Evolutionary conservation across 2,797 vertebrate genomes (phyloP), one percentile per base, ranked within the genome.

Genomic region (Mallotus villosus): DNA sequence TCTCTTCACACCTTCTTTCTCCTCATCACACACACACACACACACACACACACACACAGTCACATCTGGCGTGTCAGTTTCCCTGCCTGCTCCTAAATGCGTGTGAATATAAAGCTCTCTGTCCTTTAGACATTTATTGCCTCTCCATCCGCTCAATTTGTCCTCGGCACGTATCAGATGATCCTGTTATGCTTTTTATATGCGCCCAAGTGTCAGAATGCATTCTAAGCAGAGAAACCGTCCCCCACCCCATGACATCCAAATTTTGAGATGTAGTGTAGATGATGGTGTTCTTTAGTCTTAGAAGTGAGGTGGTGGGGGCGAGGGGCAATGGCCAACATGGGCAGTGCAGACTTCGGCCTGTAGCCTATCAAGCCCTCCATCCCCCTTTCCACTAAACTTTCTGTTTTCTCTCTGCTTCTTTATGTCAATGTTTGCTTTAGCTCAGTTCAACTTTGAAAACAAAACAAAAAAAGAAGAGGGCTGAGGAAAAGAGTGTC

Each of bases 351-450:
- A 24, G n/a, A 49, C 37, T 14, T 1, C 11, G 63, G 63, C 34
- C 63, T 64, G 32, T 41, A 37, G 24, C 49, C n/a, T 22, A 25
- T 9, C 9, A 3, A 63, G 9, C 41, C 41, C 41, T 46, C n/a
- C 62, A 29, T 29, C 62, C 22, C 34, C 21, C 21, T 12, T 22
- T 22, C 21, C 37, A 25, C 58, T n/a, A 37, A 46, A 22, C 55
- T 22, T 22, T 24, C n/a, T 21, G n/a, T 11, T n/a, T 29, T 53
- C 53, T 58, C 21, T 62, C 61, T 49, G 29, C 77, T 55, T 81
- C 82, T 80, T 74, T 81, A 51, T 59, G 46, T 88, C 60, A 67
- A 25, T 90, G 87, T 91, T 92, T 92, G 87, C 82, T 85, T 79
- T 89, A 89, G 80, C 84, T 74, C 85, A 84, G 82, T 90, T 74